Percentiles rank a stretch among this genome's conserved stretches.
These are phyloP conservation scores for Drosophila sturtevanti DNA, from an alignment of 1,140 invertebrate genomes.

Conservation along the genomic window DNA sequence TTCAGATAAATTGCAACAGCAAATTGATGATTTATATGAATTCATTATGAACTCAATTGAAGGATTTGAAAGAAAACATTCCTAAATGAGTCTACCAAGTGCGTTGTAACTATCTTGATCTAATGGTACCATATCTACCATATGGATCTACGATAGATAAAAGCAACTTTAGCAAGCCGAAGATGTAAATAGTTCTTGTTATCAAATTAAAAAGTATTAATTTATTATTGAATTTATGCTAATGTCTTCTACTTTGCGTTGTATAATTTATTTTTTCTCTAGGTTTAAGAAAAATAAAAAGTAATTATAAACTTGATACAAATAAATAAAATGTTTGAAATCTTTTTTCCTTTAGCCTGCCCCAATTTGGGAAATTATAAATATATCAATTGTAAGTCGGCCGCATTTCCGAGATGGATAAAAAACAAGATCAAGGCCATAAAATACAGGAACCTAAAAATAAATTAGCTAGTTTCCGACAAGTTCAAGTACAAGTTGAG, in stretches of 20 bases:
- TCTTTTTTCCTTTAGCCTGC: no score
- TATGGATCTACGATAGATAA: background rate
- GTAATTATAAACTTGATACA: background rate
- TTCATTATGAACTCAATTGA: constrained; percentile 60
- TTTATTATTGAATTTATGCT: constrained; percentile 4
- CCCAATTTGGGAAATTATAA: no score
- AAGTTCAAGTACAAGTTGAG: no score
- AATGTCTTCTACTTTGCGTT: background rate
- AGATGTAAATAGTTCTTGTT: background rate
- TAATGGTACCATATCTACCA: background rate
- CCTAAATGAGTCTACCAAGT: background rate
- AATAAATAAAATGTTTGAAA: background rate
- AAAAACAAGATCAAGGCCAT: no score
- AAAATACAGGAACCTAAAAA: no score
- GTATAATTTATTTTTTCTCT: background rate
- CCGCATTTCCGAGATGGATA: no score
- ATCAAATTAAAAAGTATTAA: constrained; percentile 10
- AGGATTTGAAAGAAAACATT: constrained; percentile 41
- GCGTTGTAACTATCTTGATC: background rate
- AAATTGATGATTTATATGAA: constrained; percentile 65
- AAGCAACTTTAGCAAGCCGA: background rate
- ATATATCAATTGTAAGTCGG: no score
- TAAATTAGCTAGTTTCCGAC: no score
- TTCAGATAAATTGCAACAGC: constrained; percentile 62
- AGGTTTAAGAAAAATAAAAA: background rate